Percentiles rank a stretch among this genome's conserved stretches.
phyloP scores from a whole-genome alignment of 2,797 vertebrate genomes.

The Diglossa cyanea region DNA sequence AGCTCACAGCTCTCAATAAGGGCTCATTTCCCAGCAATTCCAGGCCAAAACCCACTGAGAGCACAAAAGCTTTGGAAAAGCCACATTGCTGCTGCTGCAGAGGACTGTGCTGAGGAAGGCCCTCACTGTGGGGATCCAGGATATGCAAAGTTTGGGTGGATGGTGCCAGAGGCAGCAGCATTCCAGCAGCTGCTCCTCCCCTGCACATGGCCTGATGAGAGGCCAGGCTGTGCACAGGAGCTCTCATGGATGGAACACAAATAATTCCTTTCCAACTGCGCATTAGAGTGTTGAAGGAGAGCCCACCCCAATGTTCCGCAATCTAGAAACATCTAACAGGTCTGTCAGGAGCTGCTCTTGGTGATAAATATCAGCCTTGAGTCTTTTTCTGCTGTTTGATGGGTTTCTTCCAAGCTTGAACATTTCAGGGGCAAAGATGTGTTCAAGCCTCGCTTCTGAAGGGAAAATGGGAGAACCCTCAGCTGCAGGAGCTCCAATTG shows the following conservation, averaged over 20 bases:
- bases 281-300: rapidly evolving
- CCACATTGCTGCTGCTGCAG: background rate
- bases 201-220: rapidly evolving
- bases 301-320: rapidly evolving
- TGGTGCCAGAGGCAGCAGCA: too few species aligned
- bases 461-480: background rate
- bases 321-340: background rate
- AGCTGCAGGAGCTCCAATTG: background rate
- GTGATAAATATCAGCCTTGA: background rate
- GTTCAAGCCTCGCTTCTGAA: background rate
- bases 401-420: background rate
- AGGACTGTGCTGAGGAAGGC: rapidly evolving
- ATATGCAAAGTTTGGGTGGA: rapidly evolving
- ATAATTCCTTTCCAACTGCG: background rate
- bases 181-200: rapidly evolving
- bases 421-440: rapidly evolving
- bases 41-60: background rate
- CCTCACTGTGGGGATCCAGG: background rate
- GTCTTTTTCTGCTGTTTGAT: background rate
- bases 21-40: rapidly evolving
- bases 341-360: background rate
- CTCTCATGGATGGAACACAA: background rate
- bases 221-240: background rate
- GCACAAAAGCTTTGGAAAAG: background rate
- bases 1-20: background rate